Evolutionary conservation across 2,888 invertebrate genomes (phyloP).

Genomic region (Orthonychiurus folsomi): DNA sequence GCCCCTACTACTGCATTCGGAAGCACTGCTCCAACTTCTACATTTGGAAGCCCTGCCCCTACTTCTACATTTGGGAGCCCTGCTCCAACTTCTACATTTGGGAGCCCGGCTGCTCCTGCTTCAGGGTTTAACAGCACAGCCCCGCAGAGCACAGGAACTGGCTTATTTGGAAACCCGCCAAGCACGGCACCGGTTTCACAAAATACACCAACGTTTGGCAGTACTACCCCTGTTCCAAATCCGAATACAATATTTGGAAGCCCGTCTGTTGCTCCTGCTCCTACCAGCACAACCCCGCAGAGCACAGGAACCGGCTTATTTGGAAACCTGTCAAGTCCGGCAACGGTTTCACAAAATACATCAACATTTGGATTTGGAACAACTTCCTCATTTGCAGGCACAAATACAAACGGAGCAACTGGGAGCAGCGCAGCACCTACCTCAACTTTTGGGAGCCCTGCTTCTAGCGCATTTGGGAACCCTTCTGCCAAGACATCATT

Average conservation of each 20-base stretch:
- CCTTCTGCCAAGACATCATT: not conserved
- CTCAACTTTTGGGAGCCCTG: not conserved
- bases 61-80: not conserved
- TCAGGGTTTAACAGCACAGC: not conserved
- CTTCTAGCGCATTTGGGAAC: not conserved
- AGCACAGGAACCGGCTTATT: not conserved
- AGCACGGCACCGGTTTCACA: not conserved
- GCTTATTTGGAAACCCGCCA: not conserved
- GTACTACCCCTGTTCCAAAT: too few relatives aligned
- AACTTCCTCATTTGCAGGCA: not conserved
- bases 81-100: not conserved
- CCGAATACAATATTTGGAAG: too few relatives aligned
- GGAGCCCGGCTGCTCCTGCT: not conserved
- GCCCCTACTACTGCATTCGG: not conserved
- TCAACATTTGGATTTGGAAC: not conserved
- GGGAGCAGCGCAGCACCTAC: not conserved
- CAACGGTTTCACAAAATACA: not conserved
- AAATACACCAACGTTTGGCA: not conserved
- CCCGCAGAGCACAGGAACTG: not conserved
- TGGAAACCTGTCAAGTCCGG: too few relatives aligned
- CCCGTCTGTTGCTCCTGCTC: not conserved
- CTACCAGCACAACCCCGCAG: not conserved
- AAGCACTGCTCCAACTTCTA: not conserved
- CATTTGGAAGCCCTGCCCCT: too few relatives aligned
- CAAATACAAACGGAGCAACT: not conserved